Evolutionary conservation across 1,140 invertebrate genomes (phyloP), one percentile per base, ranked within the genome.

Genomic region (Drosophila fuyamai): DNA sequence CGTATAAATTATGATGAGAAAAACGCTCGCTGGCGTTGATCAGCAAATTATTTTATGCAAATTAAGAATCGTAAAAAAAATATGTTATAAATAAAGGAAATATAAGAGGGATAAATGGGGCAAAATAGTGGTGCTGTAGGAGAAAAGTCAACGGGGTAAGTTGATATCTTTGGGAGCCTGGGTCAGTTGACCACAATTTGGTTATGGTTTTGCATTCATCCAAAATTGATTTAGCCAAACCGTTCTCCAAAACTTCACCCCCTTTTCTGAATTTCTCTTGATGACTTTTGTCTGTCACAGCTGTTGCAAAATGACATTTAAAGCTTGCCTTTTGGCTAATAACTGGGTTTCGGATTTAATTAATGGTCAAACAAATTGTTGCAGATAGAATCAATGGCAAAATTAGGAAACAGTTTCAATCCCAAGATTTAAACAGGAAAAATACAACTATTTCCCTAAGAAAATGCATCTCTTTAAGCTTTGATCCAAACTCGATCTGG

Each of bases 1-100:
- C 61, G 76, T 77, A 88, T 88, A 89, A 89, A 88, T 88, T 88
- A 89, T 83, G 62, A 89, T 89, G 85, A 88, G 73, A 76, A 77
- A 76, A 77, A 51, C 53, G 50, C 58, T 7, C 46, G 41, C 41
- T 41, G 47, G 60, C 61, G 59, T 51, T 80, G 62, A 73, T 73
- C 54, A 76, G 76, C 65, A 74, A 78, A 78, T 81, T 76, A 78
- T 78, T 77, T 68, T 70, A 70, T 57, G 63, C 65, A 75, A 66
- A 71, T 62, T 66, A 71, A 63, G 76, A 79, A 56, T 61, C 18
- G 46, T 38, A 53, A 23, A 61, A 61, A 51, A 72, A 36, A 62
- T 48, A 38, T 27, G 18, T 57, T 55, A 68, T 70, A 67, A 70
- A 54, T 76, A 53, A 63, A 44, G 59, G 62, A 65, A 65, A 66